Conservation (phyloP, 2,888 invertebrate species). For the Dasysyrphus albostriatus region DNA sequence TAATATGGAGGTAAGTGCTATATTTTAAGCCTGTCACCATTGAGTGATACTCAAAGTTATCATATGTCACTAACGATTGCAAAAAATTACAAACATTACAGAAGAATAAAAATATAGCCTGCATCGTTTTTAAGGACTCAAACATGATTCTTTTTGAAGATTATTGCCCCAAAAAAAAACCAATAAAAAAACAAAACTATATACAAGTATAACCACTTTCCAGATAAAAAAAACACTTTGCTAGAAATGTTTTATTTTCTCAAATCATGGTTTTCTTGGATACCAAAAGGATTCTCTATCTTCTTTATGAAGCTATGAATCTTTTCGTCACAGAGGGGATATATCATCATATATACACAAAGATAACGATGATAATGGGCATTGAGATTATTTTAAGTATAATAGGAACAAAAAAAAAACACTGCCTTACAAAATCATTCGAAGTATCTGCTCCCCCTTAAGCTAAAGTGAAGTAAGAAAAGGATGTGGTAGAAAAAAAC, state of each 20-base stretch:
- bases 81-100: no score
- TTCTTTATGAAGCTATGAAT: slow-evolving; percentile 5
- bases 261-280: background rate
- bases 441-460: background rate
- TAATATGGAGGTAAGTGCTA: no score
- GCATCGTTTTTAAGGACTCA: background rate
- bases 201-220: background rate
- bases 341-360: background rate
- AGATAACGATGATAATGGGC: slow-evolving; percentile 6
- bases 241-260: slow-evolving; percentile 4
- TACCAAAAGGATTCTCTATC: background rate
- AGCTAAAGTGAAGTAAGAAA: background rate
- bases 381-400: slow-evolving; percentile 15
- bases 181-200: background rate
- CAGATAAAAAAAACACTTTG: background rate
- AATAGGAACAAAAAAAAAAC: no score
- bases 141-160: background rate
- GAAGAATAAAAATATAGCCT: background rate
- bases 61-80: no score
- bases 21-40: no score
- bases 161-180: background rate
- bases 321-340: background rate
- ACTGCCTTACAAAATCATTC: background rate
- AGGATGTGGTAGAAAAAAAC: background rate
- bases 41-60: no score